These are phyloP conservation scores for Tupiocoris notatus DNA, from an alignment of 2,888 invertebrate genomes.

Conservation along the genomic window DNA sequence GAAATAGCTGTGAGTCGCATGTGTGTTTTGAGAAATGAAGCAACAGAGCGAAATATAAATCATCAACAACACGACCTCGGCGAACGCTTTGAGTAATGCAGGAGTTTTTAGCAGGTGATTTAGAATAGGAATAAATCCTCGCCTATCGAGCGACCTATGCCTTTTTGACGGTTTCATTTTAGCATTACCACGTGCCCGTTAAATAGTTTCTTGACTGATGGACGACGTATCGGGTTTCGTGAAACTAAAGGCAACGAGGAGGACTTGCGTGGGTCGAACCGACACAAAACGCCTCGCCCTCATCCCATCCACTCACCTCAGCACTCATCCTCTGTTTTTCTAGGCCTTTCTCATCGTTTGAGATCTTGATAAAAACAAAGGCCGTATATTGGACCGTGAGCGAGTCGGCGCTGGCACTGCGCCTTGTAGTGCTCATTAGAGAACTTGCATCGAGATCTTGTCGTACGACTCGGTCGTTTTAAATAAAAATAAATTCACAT, in stretches of 20 bases:
- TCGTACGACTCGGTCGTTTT: not conserved
- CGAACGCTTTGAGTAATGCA: too few relatives aligned
- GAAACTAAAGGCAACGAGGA: not conserved
- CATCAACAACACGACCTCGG: too few relatives aligned
- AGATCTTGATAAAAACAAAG: constrained; percentile 22
- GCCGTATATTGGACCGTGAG: constrained; percentile 15
- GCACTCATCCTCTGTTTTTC: not conserved
- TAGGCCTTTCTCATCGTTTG: constrained; percentile 8
- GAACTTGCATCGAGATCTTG: not conserved
- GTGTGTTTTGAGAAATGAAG: too few relatives aligned
- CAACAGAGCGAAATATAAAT: too few relatives aligned
- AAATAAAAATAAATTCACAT: not conserved
- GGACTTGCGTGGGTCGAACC: constrained; percentile 10
- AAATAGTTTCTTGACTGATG: too few relatives aligned
- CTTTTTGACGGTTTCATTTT: too few relatives aligned
- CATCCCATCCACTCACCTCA: not conserved
- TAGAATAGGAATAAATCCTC: too few relatives aligned
- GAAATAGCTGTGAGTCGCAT: too few relatives aligned
- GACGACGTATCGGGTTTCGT: constrained; percentile 10
- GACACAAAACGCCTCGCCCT: not conserved
- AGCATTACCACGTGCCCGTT: too few relatives aligned
- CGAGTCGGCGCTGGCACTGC: not conserved
- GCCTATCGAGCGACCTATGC: too few relatives aligned
- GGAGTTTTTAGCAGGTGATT: too few relatives aligned
- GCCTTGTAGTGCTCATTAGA: constrained; percentile 18